Conservation (phyloP, 2,113 vertebrate species). For the Lagopus muta region DNA sequence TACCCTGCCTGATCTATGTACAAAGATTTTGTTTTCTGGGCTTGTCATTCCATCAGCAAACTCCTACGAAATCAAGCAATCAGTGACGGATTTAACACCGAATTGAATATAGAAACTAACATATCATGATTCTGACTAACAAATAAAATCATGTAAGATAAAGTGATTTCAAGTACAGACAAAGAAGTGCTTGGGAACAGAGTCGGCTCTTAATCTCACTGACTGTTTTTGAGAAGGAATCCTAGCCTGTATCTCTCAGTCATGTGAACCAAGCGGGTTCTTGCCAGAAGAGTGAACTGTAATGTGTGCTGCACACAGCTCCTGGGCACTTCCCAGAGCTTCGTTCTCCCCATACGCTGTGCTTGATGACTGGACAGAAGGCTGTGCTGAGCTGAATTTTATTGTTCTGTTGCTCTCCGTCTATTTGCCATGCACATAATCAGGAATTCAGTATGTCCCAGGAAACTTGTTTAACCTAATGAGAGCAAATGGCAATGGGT, state of each 20-base stretch:
- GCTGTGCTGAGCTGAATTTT: conserved; percentile 44
- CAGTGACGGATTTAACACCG: rapidly evolving
- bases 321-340: neutral
- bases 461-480: conserved; percentile 66
- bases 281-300: neutral
- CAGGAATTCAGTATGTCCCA: conserved; percentile 64
- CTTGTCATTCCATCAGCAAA: neutral
- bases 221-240: neutral
- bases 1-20: neutral
- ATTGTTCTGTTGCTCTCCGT: conserved; percentile 50
- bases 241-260: neutral
- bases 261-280: neutral
- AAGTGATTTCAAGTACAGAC: neutral
- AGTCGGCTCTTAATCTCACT: neutral
- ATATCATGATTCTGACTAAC: rapidly evolving
- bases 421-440: conserved; percentile 57
- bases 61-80: neutral
- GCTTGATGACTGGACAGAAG: conserved; percentile 58
- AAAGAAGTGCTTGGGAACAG: neutral
- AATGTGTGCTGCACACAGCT: neutral
- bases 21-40: neutral
- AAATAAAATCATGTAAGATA: neutral
- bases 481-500: conserved; percentile 65
- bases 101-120: neutral
- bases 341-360: neutral